A percentile compares a stretch with the other conserved stretches of the same genome.
These are phyloP conservation scores for Orientallactaga sibirica DNA, from an alignment of 2,797 vertebrate species.

Conservation along the genomic window DNA sequence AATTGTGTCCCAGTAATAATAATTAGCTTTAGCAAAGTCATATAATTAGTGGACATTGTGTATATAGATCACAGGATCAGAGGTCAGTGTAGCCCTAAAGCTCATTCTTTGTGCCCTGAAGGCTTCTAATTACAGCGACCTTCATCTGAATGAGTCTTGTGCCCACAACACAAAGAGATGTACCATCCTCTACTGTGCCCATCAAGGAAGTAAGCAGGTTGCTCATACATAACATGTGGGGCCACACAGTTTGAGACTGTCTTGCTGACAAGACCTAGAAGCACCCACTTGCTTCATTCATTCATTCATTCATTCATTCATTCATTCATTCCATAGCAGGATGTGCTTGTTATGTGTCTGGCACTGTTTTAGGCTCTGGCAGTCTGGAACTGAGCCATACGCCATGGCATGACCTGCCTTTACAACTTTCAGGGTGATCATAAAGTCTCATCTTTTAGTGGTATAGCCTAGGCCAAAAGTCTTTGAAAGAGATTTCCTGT, in stretches of 20 bases:
- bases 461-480: no score
- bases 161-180: background rate
- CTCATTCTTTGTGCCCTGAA: background rate
- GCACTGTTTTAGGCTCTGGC: background rate
- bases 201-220: background rate
- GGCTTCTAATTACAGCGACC: no score
- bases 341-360: background rate
- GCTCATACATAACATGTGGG: background rate
- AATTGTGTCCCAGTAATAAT: background rate
- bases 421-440: no score
- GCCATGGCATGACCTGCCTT: rapidly evolving
- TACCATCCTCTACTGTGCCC: background rate
- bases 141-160: background rate
- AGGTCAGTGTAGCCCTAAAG: background rate
- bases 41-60: background rate
- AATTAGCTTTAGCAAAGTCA: slow-evolving; percentile 10
- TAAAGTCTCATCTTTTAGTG: no score
- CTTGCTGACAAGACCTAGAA: background rate
- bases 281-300: background rate
- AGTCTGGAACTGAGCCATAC: background rate
- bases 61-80: rapidly evolving
- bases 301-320: background rate
- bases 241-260: background rate
- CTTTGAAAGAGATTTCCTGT: no score
- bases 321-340: background rate